Percentiles rank a stretch among this genome's conserved stretches.
Evolutionary conservation across 2,797 vertebrate genomes (phyloP).

Genomic region (Lepilemur septentrionalis): DNA sequence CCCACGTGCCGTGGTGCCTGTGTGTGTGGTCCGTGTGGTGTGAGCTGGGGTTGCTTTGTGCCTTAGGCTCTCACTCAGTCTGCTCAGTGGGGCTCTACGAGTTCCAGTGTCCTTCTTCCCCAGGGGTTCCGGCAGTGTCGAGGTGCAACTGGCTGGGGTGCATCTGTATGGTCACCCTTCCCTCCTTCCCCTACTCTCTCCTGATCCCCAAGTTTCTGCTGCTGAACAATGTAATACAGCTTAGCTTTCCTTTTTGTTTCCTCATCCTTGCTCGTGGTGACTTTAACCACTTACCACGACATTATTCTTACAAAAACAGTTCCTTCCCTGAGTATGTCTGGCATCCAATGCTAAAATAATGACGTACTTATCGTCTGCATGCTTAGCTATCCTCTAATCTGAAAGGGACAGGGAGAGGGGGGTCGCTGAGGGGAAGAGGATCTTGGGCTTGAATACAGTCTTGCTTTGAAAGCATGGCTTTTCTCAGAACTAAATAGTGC

Average conservation of each 20-base stretch:
- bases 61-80: background rate
- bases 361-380: background rate
- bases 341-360: background rate
- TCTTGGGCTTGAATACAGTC: background rate
- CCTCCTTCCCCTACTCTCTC: background rate
- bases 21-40: accelerated
- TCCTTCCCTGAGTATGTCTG: background rate
- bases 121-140: background rate
- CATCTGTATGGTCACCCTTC: accelerated
- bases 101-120: no score
- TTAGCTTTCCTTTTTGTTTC: background rate
- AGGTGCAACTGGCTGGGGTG: no score
- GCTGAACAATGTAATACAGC: background rate
- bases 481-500: background rate
- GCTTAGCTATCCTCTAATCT: background rate
- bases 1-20: accelerated
- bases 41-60: background rate
- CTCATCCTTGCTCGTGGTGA: background rate
- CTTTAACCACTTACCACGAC: background rate
- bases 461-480: background rate
- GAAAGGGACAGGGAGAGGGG: no score
- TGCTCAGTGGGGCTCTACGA: accelerated
- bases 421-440: background rate
- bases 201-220: background rate
- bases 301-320: background rate